Evolutionary conservation across 1,140 invertebrate genomes (phyloP).

Genomic region (Panulirus ornatus): DNA sequence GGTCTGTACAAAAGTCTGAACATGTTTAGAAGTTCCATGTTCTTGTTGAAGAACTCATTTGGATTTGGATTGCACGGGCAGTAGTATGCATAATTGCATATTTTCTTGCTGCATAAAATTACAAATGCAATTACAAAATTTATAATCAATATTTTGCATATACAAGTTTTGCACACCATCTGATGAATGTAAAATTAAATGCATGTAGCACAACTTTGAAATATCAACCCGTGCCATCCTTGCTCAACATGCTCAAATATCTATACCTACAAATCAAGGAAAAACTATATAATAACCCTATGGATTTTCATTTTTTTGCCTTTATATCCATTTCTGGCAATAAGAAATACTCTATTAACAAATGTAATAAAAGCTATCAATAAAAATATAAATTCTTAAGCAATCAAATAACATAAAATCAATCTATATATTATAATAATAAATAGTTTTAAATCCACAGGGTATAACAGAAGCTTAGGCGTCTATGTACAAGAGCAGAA

Average conservation of each 20-base stretch:
- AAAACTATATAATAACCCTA: constrained; percentile 55
- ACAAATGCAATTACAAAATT: constrained; percentile 27
- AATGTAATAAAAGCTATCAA: constrained; percentile 33
- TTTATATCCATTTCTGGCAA: constrained; percentile 34
- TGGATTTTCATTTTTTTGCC: constrained; percentile 54
- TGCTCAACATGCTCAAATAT: constrained; percentile 29
- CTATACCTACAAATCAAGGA: constrained; percentile 29
- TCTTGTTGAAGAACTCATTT: constrained; percentile 24
- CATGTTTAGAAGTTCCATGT: constrained; percentile 34
- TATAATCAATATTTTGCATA: constrained; percentile 49
- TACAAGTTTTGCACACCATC: constrained; percentile 30
- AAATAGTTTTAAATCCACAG: constrained; percentile 60
- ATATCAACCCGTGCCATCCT: constrained; percentile 32
- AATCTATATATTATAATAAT: constrained; percentile 57
- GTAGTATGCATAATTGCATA: constrained; percentile 16
- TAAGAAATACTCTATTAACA: constrained; percentile 37
- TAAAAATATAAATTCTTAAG: constrained; percentile 42
- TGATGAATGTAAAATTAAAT: not conserved
- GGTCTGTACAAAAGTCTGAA: constrained; percentile 62
- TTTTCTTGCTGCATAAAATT: not conserved
- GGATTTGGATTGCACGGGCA: constrained; percentile 41
- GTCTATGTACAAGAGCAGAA: constrained; percentile 55
- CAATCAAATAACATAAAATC: constrained; percentile 38
- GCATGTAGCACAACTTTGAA: constrained; percentile 7
- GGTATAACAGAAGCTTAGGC: constrained; percentile 46